These are phyloP conservation scores for Poeciliopsis turrubarensis DNA, from an alignment of 2,113 vertebrate genomes.

Conservation along the genomic window DNA sequence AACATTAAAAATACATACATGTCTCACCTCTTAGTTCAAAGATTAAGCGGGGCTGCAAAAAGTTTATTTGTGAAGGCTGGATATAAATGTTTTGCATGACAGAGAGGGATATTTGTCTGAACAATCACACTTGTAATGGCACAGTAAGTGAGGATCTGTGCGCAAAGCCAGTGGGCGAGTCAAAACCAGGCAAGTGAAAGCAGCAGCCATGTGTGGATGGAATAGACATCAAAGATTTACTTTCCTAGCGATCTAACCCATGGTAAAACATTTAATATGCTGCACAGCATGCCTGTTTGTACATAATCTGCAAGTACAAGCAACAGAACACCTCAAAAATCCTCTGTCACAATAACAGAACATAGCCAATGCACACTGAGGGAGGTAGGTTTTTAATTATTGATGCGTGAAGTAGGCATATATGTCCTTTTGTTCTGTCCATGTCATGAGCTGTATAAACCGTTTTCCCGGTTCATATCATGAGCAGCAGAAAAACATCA, in stretches of 20 bases:
- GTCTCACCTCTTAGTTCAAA: constrained; percentile 13
- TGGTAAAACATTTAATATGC: background rate
- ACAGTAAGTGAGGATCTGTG: constrained; percentile 39
- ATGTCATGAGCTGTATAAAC: constrained; percentile 5
- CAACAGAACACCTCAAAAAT: background rate
- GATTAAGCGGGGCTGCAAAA: constrained; percentile 27
- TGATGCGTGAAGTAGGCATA: constrained; percentile 12
- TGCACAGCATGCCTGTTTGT: background rate
- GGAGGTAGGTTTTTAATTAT: constrained; percentile 10
- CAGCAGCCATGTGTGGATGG: background rate
- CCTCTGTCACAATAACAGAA: background rate
- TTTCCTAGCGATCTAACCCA: background rate
- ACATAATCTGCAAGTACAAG: background rate
- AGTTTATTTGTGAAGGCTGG: constrained; percentile 15
- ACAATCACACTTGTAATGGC: constrained; percentile 60
- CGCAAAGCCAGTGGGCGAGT: constrained; percentile 24
- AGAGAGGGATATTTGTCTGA: constrained; percentile 45
- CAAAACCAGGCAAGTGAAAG: constrained; percentile 17
- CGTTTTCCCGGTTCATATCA: constrained; percentile 30
- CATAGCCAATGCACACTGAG: background rate
- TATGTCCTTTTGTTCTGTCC: constrained; percentile 30
- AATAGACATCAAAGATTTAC: background rate
- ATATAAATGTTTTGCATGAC: constrained; percentile 51
- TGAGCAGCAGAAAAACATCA: background rate
- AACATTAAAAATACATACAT: background rate